Conservation (phyloP, 1,140 invertebrate species). For the Dryas iulia region DNA sequence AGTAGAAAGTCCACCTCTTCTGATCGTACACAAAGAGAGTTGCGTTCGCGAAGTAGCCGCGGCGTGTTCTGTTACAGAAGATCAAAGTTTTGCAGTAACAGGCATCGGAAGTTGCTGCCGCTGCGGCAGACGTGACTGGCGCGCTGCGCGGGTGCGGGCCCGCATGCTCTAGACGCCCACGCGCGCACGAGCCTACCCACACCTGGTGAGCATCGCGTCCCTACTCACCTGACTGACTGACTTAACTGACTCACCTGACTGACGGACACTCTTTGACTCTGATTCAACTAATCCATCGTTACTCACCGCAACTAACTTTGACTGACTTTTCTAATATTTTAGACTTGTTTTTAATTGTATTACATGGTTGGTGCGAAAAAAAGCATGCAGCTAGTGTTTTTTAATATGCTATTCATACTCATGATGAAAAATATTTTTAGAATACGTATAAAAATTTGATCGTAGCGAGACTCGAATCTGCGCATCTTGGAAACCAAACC, state of each 20-base stretch:
- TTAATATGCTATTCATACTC: too few relatives aligned
- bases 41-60: slow-evolving; percentile 30
- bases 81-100: slow-evolving; percentile 97
- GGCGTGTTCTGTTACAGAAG: slow-evolving; percentile 83
- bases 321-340: too few relatives aligned
- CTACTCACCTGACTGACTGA: not conserved
- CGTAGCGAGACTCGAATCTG: too few relatives aligned
- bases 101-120: slow-evolving; percentile 96
- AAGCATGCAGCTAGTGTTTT: too few relatives aligned
- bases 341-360: too few relatives aligned
- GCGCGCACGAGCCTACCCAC: slow-evolving; percentile 27
- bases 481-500: too few relatives aligned
- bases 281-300: too few relatives aligned
- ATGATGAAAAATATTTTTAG: too few relatives aligned
- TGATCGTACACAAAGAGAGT: not conserved
- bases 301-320: too few relatives aligned
- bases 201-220: not conserved
- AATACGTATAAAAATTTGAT: too few relatives aligned
- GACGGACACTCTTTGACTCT: too few relatives aligned
- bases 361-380: too few relatives aligned
- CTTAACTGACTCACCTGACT: not conserved
- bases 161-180: slow-evolving; percentile 47
- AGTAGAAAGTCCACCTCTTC: not conserved
- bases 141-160: slow-evolving; percentile 75
- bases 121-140: slow-evolving; percentile 95